Evolutionary conservation across 2,113 vertebrate species (phyloP), one percentile per base, ranked within the genome.

Genomic region (Chroicocephalus ridibundus): DNA sequence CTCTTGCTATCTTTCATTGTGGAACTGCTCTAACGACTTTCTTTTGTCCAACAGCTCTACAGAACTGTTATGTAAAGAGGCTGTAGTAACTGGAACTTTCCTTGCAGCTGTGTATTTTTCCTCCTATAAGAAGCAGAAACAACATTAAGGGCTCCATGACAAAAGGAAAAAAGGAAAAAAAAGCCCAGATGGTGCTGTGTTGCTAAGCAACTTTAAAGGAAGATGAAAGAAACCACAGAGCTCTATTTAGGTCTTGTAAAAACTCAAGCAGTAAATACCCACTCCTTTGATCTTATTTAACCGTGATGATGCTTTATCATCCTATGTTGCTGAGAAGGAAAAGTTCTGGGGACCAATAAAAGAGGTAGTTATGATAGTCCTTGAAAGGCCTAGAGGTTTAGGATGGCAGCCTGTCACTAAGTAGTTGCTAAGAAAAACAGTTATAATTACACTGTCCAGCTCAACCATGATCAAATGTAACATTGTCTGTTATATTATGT

Each of bases 211-310:
- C 93, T 75, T 88, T 96, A 93, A 93, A 88, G 86, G 90, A 94
- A 97, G 86, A 92, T 90, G 79, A 96, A 98, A 96, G 94, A 88
- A 88, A 91, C 87, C 82, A 81, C 70, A 65, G 60, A 88, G 52
- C 54, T 96, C 86, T 90, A 61, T 90, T 96, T 90, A 88, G 64
- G 57, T 82, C 88, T 81, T 66, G n/a, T 88, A 68, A 92, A 93
- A 86, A 62, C 80, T 79, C 75, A 77, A 82, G 74, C 60, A 89
- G 82, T 93, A 96, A 96, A 94, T 94, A 78, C 69, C 40, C 77
- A 78, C 61, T 97, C 57, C 72, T 97, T 93, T 96, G 92, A 97
- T 95, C 82, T 83, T 91, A 66, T 86, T 96, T 96, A 91, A 91
- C 86, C 51, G 10, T 55, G 61, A 82, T 70, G 61, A 69, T 93